Conservation (phyloP, 2,888 invertebrate species). For the Cheilosia impressa region DNA sequence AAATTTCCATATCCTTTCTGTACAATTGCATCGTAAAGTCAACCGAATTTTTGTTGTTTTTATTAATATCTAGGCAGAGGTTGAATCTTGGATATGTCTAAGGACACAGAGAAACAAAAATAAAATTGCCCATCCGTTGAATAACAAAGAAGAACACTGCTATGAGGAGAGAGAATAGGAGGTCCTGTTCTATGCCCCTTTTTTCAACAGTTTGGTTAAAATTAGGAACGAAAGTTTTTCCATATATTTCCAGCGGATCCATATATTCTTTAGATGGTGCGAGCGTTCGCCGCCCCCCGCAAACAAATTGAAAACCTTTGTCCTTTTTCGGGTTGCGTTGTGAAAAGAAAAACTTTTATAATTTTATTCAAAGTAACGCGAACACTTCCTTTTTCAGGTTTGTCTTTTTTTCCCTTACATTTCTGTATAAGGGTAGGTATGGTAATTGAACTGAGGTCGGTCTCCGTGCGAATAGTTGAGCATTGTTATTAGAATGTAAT, state of each 20-base stretch:
- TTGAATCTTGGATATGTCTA: slow-evolving; percentile 6
- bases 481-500: slow-evolving; percentile 73
- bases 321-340: slow-evolving; percentile 60
- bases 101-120: slow-evolving; percentile 34
- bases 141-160: slow-evolving; percentile 59
- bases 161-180: slow-evolving; percentile 17
- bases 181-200: slow-evolving; percentile 15
- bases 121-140: slow-evolving; percentile 28
- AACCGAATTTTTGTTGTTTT: slow-evolving; percentile 40
- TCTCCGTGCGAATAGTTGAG: slow-evolving; percentile 61
- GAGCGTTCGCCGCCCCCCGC: slow-evolving; percentile 1
- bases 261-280: background rate
- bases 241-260: slow-evolving; percentile 46
- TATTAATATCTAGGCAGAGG: slow-evolving; percentile 60
- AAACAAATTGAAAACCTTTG: slow-evolving; percentile 74
- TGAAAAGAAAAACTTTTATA: slow-evolving; percentile 74
- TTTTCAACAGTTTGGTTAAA: slow-evolving; percentile 33
- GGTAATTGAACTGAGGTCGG: slow-evolving; percentile 65
- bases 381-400: slow-evolving; percentile 63
- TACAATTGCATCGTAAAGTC: slow-evolving; percentile 74
- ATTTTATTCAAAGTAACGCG: slow-evolving; percentile 75
- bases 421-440: background rate
- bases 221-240: slow-evolving; percentile 68
- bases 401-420: slow-evolving; percentile 27
- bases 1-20: slow-evolving; percentile 68